Conservation (phyloP, 2,113 vertebrate genomes). For the Xenotilapia caudafasciata region DNA sequence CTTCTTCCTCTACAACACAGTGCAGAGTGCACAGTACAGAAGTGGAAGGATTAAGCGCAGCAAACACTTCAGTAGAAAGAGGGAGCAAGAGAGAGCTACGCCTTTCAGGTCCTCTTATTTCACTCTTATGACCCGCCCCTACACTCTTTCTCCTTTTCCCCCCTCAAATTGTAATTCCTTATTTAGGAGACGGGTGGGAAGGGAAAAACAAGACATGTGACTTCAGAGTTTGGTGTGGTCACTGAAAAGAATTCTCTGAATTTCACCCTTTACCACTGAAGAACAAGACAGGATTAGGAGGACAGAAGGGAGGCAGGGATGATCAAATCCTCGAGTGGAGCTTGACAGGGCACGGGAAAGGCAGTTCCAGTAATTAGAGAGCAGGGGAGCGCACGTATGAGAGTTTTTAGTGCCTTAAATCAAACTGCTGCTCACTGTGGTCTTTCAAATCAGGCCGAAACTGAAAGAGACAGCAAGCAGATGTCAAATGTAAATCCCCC, state of each 20-base stretch:
- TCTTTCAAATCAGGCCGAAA: background rate
- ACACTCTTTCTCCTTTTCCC: conserved; percentile 26
- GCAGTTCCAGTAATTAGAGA: conserved; percentile 19
- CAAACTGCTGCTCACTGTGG: background rate
- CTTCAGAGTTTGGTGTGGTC: conserved; percentile 56
- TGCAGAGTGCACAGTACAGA: background rate
- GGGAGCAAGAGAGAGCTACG: conserved; percentile 11
- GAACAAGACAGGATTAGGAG: background rate
- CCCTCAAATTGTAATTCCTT: conserved; percentile 56
- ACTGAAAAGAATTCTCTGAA: conserved; percentile 66
- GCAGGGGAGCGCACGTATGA: background rate
- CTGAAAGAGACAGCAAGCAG: conserved; percentile 5
- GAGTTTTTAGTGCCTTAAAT: conserved; percentile 2
- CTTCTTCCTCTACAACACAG: conserved; percentile 29
- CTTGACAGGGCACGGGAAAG: background rate
- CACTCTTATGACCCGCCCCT: conserved; percentile 42
- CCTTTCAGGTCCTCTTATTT: conserved; percentile 44
- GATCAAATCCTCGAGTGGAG: background rate
- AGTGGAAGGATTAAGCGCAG: background rate
- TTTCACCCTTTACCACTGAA: conserved; percentile 50
- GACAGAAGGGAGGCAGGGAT: background rate
- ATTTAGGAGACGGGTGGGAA: conserved; percentile 62
- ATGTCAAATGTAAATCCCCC: background rate
- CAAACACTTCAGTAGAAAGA: conserved; percentile 49
- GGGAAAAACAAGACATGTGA: conserved; percentile 44